Conservation (phyloP, 2,113 vertebrate species). For the Syngnathus typhle region DNA sequence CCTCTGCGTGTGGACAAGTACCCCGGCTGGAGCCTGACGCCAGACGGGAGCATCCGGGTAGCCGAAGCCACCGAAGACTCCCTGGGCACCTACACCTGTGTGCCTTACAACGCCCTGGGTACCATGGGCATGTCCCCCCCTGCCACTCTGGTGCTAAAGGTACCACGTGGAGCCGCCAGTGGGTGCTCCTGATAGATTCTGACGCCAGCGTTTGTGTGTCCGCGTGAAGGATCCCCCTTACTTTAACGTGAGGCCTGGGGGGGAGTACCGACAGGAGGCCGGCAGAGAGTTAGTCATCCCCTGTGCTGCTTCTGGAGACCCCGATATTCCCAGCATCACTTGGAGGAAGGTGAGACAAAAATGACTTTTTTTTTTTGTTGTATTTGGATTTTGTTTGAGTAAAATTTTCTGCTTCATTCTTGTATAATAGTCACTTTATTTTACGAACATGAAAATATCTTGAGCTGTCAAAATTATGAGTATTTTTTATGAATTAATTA, state of each 20-base stretch:
- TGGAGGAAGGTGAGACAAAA: conserved; percentile 89
- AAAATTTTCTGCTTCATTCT: background rate
- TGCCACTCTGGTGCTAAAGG: conserved; percentile 98
- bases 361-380: background rate
- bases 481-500: too few relatives aligned
- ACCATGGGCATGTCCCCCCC: conserved; percentile 98
- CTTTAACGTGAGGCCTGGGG: conserved; percentile 98
- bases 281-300: conserved; percentile 97
- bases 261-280: conserved; percentile 98
- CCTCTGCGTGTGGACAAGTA: conserved; percentile 94
- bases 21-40: conserved; percentile 89
- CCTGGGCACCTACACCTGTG: conserved; percentile 98
- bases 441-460: background rate
- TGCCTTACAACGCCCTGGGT: conserved; percentile 99
- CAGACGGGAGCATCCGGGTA: conserved; percentile 93
- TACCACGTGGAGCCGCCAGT: conserved; percentile 29
- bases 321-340: conserved; percentile 88
- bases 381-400: background rate
- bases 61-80: conserved; percentile 97
- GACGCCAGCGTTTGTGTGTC: conserved; percentile 7
- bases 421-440: background rate
- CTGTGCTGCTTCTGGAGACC: conserved; percentile 96
- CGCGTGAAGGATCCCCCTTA: conserved; percentile 90
- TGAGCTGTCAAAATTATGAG: too few relatives aligned
- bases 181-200: background rate